These are phyloP conservation scores for Hyposmocoma kahamanoa DNA, from an alignment of 1,140 invertebrate species.

Conservation along the genomic window DNA sequence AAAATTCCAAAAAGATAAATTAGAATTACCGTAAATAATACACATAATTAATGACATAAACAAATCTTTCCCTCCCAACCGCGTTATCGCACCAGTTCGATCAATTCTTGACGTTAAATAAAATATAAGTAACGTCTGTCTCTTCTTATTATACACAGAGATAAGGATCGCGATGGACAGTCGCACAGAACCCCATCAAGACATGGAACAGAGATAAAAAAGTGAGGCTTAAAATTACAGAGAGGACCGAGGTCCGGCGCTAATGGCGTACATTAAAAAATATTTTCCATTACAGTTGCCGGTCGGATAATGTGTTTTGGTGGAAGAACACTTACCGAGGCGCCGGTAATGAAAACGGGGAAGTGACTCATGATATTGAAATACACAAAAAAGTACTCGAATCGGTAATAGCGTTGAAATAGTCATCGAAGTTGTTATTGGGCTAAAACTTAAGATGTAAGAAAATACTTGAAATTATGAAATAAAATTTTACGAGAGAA, in stretches of 20 bases:
- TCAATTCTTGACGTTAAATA: slow-evolving; percentile 70
- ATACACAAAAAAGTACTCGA: slow-evolving; percentile 15
- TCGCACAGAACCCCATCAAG: slow-evolving; percentile 66
- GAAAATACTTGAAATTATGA: too few species aligned
- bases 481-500: too few species aligned
- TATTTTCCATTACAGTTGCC: slow-evolving; percentile 60
- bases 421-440: neutral
- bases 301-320: slow-evolving; percentile 44
- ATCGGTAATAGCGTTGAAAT: slow-evolving; percentile 18
- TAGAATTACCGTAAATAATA: slow-evolving; percentile 36
- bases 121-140: slow-evolving; percentile 71
- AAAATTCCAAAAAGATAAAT: slow-evolving; percentile 6
- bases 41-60: slow-evolving; percentile 64
- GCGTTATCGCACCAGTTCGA: slow-evolving; percentile 60
- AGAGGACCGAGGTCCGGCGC: slow-evolving; percentile 49
- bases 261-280: slow-evolving; percentile 70
- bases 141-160: slow-evolving; percentile 64
- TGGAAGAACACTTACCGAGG: slow-evolving; percentile 28
- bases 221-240: slow-evolving; percentile 57
- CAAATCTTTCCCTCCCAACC: slow-evolving; percentile 48
- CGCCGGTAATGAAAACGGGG: slow-evolving; percentile 29
- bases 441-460: too few species aligned
- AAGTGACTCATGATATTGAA: slow-evolving; percentile 28
- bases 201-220: slow-evolving; percentile 50
- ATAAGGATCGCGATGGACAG: slow-evolving; percentile 67